Percentiles rank a stretch among this genome's conserved stretches.
Evolutionary conservation across 1,140 invertebrate species (phyloP).

Genomic region (Frieseomelitta varia): DNA sequence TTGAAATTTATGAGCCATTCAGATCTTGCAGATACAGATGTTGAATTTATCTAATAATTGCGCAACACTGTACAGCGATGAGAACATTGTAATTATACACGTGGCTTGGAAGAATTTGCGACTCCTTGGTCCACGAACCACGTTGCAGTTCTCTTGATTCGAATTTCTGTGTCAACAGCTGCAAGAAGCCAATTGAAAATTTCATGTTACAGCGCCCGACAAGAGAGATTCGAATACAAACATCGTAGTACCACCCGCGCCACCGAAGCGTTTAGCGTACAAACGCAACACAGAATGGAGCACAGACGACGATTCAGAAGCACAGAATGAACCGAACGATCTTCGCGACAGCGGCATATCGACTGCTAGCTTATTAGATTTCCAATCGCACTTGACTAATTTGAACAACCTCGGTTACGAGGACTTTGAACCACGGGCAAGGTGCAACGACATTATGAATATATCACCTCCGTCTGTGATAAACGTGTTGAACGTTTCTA

Average conservation of each 20-base stretch:
- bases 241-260: conserved; percentile 82
- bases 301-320: conserved; percentile 74
- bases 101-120: not conserved
- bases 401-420: conserved; percentile 84
- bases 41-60: not conserved
- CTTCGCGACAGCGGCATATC: conserved; percentile 84
- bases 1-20: not conserved
- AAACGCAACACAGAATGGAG: conserved; percentile 81
- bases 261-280: conserved; percentile 84
- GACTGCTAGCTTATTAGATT: conserved; percentile 80
- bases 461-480: conserved; percentile 80
- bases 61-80: not conserved
- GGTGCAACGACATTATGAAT: conserved; percentile 80
- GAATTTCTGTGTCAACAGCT: too few species aligned
- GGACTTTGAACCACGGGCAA: conserved; percentile 82
- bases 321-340: conserved; percentile 78
- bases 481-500: conserved; percentile 75
- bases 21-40: not conserved
- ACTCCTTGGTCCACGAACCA: not conserved
- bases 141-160: not conserved
- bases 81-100: not conserved
- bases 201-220: conserved; percentile 81
- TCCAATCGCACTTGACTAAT: conserved; percentile 82
- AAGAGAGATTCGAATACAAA: conserved; percentile 80
- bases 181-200: not conserved